phyloP scores from a whole-genome alignment of 2,888 invertebrate genomes.

The Galeruca laticollis region DNA sequence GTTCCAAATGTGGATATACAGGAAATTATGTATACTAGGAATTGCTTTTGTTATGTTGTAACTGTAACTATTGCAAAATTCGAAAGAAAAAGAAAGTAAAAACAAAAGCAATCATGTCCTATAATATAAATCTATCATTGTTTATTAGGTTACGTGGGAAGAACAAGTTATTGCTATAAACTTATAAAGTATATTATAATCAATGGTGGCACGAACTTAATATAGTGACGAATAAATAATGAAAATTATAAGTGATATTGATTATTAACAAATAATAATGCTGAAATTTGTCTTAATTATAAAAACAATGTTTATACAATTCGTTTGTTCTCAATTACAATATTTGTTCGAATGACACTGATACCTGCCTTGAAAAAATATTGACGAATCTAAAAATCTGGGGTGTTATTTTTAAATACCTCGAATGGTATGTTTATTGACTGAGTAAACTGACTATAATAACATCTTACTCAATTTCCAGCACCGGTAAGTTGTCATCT shows the following conservation, averaged over 20 bases:
- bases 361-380: constrained; percentile 11
- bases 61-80: constrained; percentile 7
- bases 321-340: no score
- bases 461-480: constrained; percentile 22
- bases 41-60: background rate
- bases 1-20: constrained; percentile 11
- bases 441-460: constrained; percentile 34
- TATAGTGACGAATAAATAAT: no score
- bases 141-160: no score
- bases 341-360: no score
- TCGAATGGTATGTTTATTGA: constrained; percentile 22
- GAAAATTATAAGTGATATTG: no score
- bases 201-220: no score
- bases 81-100: constrained; percentile 3
- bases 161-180: no score
- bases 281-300: no score
- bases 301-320: no score
- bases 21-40: constrained; percentile 14
- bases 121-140: background rate
- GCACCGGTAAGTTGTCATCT: constrained; percentile 18
- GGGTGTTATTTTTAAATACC: constrained; percentile 31
- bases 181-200: no score
- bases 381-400: constrained; percentile 27
- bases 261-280: no score
- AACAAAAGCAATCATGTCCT: background rate